Evolutionary conservation across 2,113 vertebrate species (phyloP).

Genomic region (Halichoerus grypus): DNA sequence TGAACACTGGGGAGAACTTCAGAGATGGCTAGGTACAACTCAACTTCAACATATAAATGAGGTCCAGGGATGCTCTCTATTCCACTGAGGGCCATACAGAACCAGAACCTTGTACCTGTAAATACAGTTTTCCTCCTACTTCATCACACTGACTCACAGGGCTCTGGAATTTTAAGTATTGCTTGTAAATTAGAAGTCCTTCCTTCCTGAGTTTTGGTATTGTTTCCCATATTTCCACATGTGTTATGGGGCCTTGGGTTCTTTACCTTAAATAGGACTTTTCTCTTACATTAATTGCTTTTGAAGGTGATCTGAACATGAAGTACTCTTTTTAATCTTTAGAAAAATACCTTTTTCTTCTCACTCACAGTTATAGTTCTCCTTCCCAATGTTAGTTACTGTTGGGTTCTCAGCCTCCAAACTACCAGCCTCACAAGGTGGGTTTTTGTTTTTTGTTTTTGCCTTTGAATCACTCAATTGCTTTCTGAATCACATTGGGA

Average conservation of each 20-base stretch:
- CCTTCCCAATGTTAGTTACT: background rate
- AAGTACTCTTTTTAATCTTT: conserved; percentile 53
- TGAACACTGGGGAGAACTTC: background rate
- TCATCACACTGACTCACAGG: fast-evolving
- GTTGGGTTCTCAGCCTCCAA: background rate
- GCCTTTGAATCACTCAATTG: background rate
- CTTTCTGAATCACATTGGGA: background rate
- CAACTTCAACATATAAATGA: background rate
- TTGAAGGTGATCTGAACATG: conserved; percentile 7
- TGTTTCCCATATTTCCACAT: background rate
- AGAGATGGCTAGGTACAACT: background rate
- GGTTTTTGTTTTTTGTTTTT: background rate
- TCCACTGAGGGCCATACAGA: background rate
- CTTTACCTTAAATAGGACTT: background rate
- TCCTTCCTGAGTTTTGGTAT: background rate
- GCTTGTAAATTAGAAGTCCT: background rate
- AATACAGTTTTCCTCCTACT: background rate
- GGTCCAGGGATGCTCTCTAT: background rate
- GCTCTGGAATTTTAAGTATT: background rate
- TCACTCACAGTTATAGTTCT: background rate
- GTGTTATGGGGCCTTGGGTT: background rate
- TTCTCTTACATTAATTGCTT: background rate
- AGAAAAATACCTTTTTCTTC: background rate
- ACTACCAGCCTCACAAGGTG: background rate
- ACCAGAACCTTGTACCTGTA: background rate